A percentile compares a stretch with the other conserved stretches of the same genome.
Evolutionary conservation across 2,888 invertebrate species (phyloP).

Genomic region (Diploptera punctata): DNA sequence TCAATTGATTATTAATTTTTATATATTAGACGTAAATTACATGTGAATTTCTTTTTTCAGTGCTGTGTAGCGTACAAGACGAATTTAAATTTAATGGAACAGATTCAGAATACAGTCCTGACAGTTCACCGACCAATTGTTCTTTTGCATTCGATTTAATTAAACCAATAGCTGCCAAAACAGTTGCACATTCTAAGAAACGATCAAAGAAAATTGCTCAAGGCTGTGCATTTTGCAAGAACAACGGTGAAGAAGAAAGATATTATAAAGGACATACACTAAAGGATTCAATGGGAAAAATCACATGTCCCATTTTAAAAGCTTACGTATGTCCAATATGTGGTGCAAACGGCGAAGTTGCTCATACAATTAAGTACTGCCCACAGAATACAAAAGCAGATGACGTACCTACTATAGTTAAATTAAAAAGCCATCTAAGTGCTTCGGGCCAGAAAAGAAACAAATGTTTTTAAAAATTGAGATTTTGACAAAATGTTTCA

Average conservation of each 20-base stretch:
- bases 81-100: constrained; percentile 63
- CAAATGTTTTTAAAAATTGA: too few species aligned
- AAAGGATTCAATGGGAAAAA: constrained; percentile 66
- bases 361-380: constrained; percentile 82
- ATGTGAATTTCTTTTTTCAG: too few species aligned
- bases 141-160: background rate
- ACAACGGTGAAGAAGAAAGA: constrained; percentile 67
- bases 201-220: constrained; percentile 42
- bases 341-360: constrained; percentile 69
- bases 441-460: too few species aligned
- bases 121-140: background rate
- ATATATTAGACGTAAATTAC: too few species aligned
- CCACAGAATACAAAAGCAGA: constrained; percentile 60
- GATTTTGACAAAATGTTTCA: too few species aligned
- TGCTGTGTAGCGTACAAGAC: constrained; percentile 60
- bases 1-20: too few species aligned
- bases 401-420: too few species aligned
- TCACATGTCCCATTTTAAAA: constrained; percentile 74
- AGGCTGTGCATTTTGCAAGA: constrained; percentile 78
- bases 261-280: constrained; percentile 56
- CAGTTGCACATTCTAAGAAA: background rate
- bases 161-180: background rate
- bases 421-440: too few species aligned
- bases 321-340: constrained; percentile 76
- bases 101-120: constrained; percentile 52